Evolutionary conservation across 2,797 vertebrate genomes (phyloP).

Genomic region (Harpagifer antarcticus): DNA sequence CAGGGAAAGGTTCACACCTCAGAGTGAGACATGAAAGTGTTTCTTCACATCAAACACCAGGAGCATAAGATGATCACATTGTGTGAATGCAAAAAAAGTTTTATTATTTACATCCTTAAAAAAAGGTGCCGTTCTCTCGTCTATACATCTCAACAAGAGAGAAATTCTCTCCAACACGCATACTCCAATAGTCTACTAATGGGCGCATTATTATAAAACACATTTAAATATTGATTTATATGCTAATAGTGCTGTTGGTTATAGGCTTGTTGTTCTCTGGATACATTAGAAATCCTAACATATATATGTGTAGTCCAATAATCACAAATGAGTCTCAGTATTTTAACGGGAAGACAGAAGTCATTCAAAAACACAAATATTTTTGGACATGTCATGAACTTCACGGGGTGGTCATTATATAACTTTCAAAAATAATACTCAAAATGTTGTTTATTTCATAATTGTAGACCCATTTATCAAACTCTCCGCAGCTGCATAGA

Average conservation of each 20-base stretch:
- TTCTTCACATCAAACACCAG: slow-evolving; percentile 6
- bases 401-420: neutral
- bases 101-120: neutral
- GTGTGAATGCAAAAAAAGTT: slow-evolving; percentile 6
- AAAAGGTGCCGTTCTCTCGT: neutral
- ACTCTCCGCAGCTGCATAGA: slow-evolving; percentile 6
- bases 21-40: slow-evolving; percentile 19
- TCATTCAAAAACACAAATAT: neutral
- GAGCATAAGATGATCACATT: neutral
- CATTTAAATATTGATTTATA: slow-evolving; percentile 3
- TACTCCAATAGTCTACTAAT: neutral
- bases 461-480: slow-evolving; percentile 7
- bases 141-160: neutral
- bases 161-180: no score
- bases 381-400: neutral
- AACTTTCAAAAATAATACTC: neutral
- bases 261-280: neutral
- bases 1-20: neutral
- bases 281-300: neutral
- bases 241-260: neutral
- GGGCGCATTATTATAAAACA: neutral
- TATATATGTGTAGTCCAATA: slow-evolving; percentile 3
- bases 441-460: neutral
- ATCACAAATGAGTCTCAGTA: neutral
- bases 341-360: neutral